Evolutionary conservation across 2,888 invertebrate genomes (phyloP), one percentile per base, ranked within the genome.

Genomic region (Gymnocheta viridis): DNA sequence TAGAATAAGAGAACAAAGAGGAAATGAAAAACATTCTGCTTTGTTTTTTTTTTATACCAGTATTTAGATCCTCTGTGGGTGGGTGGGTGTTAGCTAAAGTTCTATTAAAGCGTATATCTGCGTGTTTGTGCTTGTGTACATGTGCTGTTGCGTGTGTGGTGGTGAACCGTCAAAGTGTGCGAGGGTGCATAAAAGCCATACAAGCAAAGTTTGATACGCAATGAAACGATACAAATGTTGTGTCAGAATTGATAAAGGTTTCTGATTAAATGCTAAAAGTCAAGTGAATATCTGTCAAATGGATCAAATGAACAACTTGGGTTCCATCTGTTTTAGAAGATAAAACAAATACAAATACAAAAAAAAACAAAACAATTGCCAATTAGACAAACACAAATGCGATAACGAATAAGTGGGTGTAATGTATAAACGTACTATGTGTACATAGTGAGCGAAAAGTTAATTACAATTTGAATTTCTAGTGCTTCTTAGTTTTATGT

Each of bases 381-480:
- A 32, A 47, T 19, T 35, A 62, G 54, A 58, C 56, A 67, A 76
- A 67, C 54, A 67, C 56, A 76, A 74, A 66, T 44, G 17, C 44
- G 44, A 47, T 35, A 66, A 66, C 54, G 14, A 32, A 56, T 47
- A 44, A 47, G 17, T 3, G 9, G 6, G 35, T 51, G 51, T 38
- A 19, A 29, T 60, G n/a, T 44, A 35, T 29, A 54, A 44, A 44
- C 22, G 47, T 19, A 32, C 17, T 22, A 22, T 41, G 19, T 6
- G 58, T 38, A n/a, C n/a, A 56, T 17, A 51, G 10, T 6, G 32
- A 47, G 29, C 22, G 58, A 14, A 60, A 4, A 6, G n/a, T 41
- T 70, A 6, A 10, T 49, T 51, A 73, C 19, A 67, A 17, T 60
- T 72, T 64, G 22, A 17, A 58, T 56, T 66, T 70, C n/a, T 24